Base-by-base conservation (phyloP, 2,797 vertebrate genomes). In the Lithobates pipiens region DNA sequence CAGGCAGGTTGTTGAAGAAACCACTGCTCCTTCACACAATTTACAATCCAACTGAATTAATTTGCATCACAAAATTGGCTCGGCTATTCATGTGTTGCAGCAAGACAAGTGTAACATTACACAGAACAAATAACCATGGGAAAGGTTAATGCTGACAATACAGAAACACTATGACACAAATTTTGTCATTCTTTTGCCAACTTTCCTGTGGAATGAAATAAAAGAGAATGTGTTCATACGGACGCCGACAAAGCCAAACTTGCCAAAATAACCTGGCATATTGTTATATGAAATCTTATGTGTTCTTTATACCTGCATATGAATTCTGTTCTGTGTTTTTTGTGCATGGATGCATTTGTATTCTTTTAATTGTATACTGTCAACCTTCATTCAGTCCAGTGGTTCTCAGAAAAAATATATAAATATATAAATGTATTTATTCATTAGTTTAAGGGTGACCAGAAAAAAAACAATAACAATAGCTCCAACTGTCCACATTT, bases 41-140 rank as follows among this genome's bases (percentile, higher is more conserved):
- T 96, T 95, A 96, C 95, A 96, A 95, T 95, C 92, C 95, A 91
- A 92, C 92, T 89, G 91, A 93, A 95, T 96, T 97, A 95, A 97
- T 98, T 97, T 96, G 96, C 96, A 97, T 97, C 95, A 96, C 95
- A 95, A 96, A 96, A 97, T 97, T 97, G 96, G 95, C 95, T 96
- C 93, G 90, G 91, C 94, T 94, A 93, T 95, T 95, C 90, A 96
- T 95, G 96, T 97, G 97, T 95, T 96, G 93, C 95, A 90, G 95
- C 95, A 94, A 97, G 96, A 97, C 96, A 96, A 97, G 96, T 98
- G 96, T 97, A 97, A 96, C 96, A 96, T 96, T 96, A 96, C 93
- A 90, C 91, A 92, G 96, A 96, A 96, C 96, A 97, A 96, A 96
- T 96, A 96, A 95, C 95, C 94, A 92, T 94, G 96, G 96, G 95